A percentile compares a stretch with the other conserved stretches of the same genome.
These are phyloP conservation scores for Polyergus mexicanus DNA, from an alignment of 1,140 invertebrate species.

Conservation along the genomic window DNA sequence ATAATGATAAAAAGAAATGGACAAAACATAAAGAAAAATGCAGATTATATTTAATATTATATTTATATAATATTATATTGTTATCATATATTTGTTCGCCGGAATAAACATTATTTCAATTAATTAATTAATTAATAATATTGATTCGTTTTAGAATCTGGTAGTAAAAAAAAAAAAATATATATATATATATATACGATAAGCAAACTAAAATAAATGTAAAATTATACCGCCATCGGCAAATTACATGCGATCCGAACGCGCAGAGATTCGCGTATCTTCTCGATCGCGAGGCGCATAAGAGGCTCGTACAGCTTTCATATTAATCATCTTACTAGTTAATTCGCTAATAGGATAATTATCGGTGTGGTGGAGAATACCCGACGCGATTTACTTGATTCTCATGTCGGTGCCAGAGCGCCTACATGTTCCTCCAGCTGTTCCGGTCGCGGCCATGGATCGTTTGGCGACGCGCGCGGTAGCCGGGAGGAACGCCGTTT, in stretches of 20 bases:
- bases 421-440: conserved; percentile 35
- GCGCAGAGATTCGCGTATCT: not conserved
- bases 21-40: not conserved
- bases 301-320: conserved; percentile 1
- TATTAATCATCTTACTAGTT: conserved; percentile 40
- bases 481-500: conserved; percentile 56
- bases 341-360: conserved; percentile 58
- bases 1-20: not conserved
- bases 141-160: not conserved
- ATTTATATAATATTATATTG: too few relatives aligned
- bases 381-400: conserved; percentile 44
- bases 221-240: not conserved
- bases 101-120: not conserved
- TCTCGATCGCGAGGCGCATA: not conserved
- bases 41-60: too few relatives aligned
- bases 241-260: not conserved
- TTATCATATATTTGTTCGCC: not conserved
- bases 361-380: not conserved
- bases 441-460: conserved; percentile 41
- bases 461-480: conserved; percentile 20
- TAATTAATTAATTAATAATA: conserved; percentile 6
- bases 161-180: too few relatives aligned
- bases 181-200: too few relatives aligned
- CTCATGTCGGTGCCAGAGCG: conserved; percentile 18
- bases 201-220: not conserved